These are phyloP conservation scores for Oncorhynchus nerka DNA, from an alignment of 2,113 vertebrate species.

Conservation along the genomic window DNA sequence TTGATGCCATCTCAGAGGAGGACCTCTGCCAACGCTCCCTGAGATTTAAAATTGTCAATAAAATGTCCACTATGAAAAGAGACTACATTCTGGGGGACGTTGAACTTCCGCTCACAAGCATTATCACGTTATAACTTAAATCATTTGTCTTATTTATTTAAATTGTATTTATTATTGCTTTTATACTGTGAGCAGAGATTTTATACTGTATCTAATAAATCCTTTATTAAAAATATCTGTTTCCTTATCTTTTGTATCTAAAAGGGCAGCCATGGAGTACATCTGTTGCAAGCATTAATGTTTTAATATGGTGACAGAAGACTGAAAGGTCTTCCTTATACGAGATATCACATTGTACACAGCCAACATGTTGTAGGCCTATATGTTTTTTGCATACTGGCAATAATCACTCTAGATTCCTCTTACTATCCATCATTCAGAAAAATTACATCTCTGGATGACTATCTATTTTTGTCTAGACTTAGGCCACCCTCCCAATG, in stretches of 20 bases:
- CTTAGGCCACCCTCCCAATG: not conserved
- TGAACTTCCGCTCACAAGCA: constrained; percentile 71
- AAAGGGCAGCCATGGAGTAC: not conserved
- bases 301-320: not conserved
- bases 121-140: constrained; percentile 53
- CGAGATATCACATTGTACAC: too few relatives aligned
- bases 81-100: constrained; percentile 74
- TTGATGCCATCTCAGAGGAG: constrained; percentile 79
- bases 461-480: not conserved
- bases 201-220: constrained; percentile 61
- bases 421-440: not conserved
- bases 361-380: too few relatives aligned
- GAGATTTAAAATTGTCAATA: constrained; percentile 82
- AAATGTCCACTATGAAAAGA: constrained; percentile 81
- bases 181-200: constrained; percentile 55
- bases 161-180: constrained; percentile 60
- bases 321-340: too few relatives aligned
- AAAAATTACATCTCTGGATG: too few relatives aligned
- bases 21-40: constrained; percentile 74
- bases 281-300: not conserved
- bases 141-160: constrained; percentile 25
- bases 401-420: not conserved
- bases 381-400: not conserved
- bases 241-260: constrained; percentile 34
- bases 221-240: constrained; percentile 25